Base-by-base conservation (phyloP, 2,797 vertebrate genomes). In the Microctenopoma lineatum region DNA sequence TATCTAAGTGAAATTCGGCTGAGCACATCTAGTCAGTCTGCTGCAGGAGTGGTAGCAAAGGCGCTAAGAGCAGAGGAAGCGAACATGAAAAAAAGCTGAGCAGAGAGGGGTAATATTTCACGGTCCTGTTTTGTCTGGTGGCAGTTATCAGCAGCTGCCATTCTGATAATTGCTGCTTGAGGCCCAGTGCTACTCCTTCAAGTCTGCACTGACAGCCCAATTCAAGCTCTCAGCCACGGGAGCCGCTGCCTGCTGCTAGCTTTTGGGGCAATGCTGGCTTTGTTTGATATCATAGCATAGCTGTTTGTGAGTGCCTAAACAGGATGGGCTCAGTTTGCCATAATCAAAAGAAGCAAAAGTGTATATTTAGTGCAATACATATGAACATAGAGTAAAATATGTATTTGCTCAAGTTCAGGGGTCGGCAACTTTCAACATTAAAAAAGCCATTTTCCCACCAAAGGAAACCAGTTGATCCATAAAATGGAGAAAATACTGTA, bases 101-200 rank as follows among this genome's bases (percentile, higher is more conserved):
- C 5, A 3, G 38, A 79, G 77, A 73, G 55, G 63, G 78, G 73
- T 79, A 80, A 87, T 90, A 86, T 90, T 85, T 91, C 83, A 87
- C 61, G 38, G 75, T 66, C 45, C 82, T 86, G 80, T 90, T 90
- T 90, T 86, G 87, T 91, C 88, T 90, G 80, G 76, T 91, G 88
- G 87, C 89, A 90, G 88, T 90, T 91, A 91, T 91, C 86, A 91
- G 91, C 87, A 88, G 88, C 90, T 92, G 90, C 87, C 87, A 91
- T 81, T 92, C 86, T 85, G 89, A 88, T 92, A 90, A 92, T 92
- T 90, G 89, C 84, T 79, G 88, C 90, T 89, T 32, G 70, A 78
- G 83, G 91, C 87, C 65, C 65, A 59, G 57, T 65, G 72, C 80
- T 84, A 66, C 73, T 90, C 70, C 81, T 84, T 89, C 86, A 91